Percentiles rank a stretch among this genome's conserved stretches.
Evolutionary conservation across 1,140 invertebrate genomes (phyloP).

Genomic region (Danaus melanippus): DNA sequence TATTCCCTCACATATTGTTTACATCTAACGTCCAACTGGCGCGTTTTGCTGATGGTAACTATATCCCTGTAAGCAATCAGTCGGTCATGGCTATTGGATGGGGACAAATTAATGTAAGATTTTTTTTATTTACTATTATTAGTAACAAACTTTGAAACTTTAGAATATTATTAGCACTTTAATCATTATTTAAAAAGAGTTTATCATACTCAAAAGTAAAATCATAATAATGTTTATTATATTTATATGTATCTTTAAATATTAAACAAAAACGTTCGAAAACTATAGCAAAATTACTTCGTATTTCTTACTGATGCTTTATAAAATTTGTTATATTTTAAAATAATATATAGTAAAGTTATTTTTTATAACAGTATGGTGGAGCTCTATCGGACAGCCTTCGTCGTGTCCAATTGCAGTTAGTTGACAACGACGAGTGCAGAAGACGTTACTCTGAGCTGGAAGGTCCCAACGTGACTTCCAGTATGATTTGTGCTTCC

Average conservation of each 20-base stretch:
- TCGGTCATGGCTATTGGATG: constrained; percentile 37
- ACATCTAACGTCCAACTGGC: constrained; percentile 22
- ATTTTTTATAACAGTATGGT: constrained; percentile 27
- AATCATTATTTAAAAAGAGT: no score
- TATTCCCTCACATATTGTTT: constrained; percentile 65
- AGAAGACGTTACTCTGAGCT: constrained; percentile 23
- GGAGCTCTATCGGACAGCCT: constrained; percentile 37
- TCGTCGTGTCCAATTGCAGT: constrained; percentile 39
- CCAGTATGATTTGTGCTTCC: constrained; percentile 49
- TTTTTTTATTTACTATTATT: neutral
- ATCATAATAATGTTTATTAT: no score
- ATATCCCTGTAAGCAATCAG: constrained; percentile 33
- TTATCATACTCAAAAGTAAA: no score
- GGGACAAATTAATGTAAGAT: constrained; percentile 37
- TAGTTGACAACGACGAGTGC: constrained; percentile 37
- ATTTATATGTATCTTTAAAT: no score
- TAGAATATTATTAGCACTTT: no score
- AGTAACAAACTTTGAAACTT: neutral
- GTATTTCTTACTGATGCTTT: no score
- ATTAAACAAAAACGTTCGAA: no score
- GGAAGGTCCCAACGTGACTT: constrained; percentile 22
- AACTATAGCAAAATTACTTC: no score
- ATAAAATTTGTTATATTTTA: neutral
- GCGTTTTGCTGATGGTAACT: constrained; percentile 33
- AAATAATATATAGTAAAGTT: neutral